Conservation (phyloP, 1,140 invertebrate species). For the Zaprionus capensis region DNA sequence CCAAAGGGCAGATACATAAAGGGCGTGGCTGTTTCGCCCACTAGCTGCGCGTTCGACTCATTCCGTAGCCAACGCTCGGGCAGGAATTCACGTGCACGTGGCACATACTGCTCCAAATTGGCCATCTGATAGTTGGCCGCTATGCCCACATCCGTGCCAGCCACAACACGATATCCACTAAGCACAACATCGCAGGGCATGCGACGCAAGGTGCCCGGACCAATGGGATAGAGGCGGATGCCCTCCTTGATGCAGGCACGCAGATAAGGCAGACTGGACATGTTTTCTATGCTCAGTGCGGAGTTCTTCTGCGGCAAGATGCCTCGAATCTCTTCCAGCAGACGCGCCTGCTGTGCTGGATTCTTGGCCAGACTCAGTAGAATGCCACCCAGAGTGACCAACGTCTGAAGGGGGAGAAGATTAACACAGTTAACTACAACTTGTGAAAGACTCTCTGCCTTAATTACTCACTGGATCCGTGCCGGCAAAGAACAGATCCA, state of each 20-base stretch:
- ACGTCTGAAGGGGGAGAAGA: constrained; percentile 24
- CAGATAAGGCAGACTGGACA: constrained; percentile 87
- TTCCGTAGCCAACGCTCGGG: constrained; percentile 87
- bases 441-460: background rate
- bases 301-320: constrained; percentile 85
- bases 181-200: constrained; percentile 86
- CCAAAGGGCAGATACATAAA: constrained; percentile 87
- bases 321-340: constrained; percentile 87
- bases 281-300: constrained; percentile 85
- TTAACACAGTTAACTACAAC: background rate
- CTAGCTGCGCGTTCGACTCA: constrained; percentile 54
- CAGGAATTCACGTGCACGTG: constrained; percentile 85
- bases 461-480: constrained; percentile 69
- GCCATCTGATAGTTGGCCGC: constrained; percentile 84
- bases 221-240: constrained; percentile 86
- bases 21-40: constrained; percentile 85
- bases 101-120: constrained; percentile 85
- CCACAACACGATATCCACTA: constrained; percentile 86
- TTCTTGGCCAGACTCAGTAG: constrained; percentile 87
- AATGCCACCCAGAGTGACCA: constrained; percentile 54
- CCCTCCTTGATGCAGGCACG: constrained; percentile 89
- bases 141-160: constrained; percentile 86
- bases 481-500: constrained; percentile 76
- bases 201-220: constrained; percentile 85
- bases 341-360: constrained; percentile 87